A percentile compares a stretch with the other conserved stretches of the same genome.
phyloP scores from a whole-genome alignment of 2,113 vertebrate genomes.

The pig (Sus scrofa) region T2T-Sscrofa CM000820.6:125560001-125560500 shows the following conservation, averaged over 20 bases:
- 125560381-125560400: constrained; percentile 66
- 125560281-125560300: constrained; percentile 61
- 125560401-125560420: constrained; percentile 33
- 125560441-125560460: constrained; percentile 11
- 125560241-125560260: constrained; percentile 69
- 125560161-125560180: constrained; percentile 37
- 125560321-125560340: constrained; percentile 83
- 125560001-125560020: constrained; percentile 54
- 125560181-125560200: constrained; percentile 56
- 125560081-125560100: constrained; percentile 53
- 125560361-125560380: constrained; percentile 71
- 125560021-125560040: constrained; percentile 67
- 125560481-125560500: neutral
- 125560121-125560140: constrained; percentile 66
- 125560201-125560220: constrained; percentile 65
- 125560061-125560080: constrained; percentile 53
- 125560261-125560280: constrained; percentile 64
- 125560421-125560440: constrained; percentile 1
- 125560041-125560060: constrained; percentile 53
- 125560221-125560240: constrained; percentile 69
- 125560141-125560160: constrained; percentile 68
- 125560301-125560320: constrained; percentile 78
- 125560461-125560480: constrained; percentile 16
- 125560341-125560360: constrained; percentile 77
- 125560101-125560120: constrained; percentile 64